Evolutionary conservation across 35 echinoderm and acorn worm species (phyloP).

Genomic region (Amphiura filiformis): DNA sequence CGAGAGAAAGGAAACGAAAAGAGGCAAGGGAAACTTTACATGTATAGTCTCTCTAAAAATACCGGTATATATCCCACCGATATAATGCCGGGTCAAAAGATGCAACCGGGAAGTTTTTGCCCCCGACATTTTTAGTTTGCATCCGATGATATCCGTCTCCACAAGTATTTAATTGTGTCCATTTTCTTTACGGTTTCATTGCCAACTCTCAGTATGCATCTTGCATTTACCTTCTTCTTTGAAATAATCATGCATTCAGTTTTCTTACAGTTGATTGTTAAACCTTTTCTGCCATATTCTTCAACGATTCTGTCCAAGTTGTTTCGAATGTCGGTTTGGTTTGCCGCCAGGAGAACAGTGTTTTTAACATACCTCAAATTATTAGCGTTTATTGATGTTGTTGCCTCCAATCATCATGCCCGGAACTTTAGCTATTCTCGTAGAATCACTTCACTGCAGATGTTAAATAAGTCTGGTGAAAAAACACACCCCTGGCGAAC

Average conservation of each 20-base stretch:
- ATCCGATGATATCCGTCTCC: not conserved
- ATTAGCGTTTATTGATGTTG: constrained; percentile 6
- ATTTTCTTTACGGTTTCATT: not conserved
- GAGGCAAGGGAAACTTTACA: too few relatives aligned
- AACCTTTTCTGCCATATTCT: not conserved
- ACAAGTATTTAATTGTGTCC: not conserved
- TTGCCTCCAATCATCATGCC: not conserved
- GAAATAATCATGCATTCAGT: not conserved
- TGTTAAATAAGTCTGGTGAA: not conserved
- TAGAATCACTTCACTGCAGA: too few relatives aligned
- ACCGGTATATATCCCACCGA: too few relatives aligned
- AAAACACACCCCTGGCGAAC: not conserved
- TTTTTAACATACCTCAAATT: not conserved
- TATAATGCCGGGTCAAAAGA: too few relatives aligned
- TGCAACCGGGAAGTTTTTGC: too few relatives aligned
- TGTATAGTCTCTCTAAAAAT: too few relatives aligned
- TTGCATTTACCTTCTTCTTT: constrained; percentile 1
- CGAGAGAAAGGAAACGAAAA: too few relatives aligned
- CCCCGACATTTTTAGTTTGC: too few relatives aligned
- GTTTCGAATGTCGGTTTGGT: not conserved
- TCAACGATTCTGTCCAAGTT: not conserved
- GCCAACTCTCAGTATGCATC: constrained; percentile 14
- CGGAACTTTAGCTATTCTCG: not conserved
- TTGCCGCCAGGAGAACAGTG: not conserved
- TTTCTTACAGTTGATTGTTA: constrained; percentile 13